Base-by-base conservation (phyloP, 1,140 invertebrate genomes). In the Listronotus oregonensis region DNA sequence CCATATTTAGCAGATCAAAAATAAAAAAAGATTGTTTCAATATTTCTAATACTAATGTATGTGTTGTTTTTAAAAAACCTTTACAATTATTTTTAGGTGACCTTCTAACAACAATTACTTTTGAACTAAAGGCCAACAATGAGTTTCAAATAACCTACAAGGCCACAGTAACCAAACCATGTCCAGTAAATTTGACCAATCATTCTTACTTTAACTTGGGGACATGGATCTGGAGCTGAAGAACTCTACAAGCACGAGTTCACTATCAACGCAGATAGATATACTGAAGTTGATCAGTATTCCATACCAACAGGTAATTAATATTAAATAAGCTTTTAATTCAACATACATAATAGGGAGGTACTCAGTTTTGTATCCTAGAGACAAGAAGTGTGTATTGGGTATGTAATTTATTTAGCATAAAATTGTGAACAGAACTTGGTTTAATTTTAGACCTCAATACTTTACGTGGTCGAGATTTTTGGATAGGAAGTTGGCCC, bases 161-260 rank as follows among this genome's bases (percentile, higher is more conserved):
- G 60, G 90, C 93, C 0, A 86, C 83, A 6, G 86, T 89, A 0
- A 89, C 86, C 0, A 90, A 90, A 75, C 82, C 89, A 7, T 96
- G 94, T 0, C 87, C 92, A 2, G 85, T 98, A 0, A 97, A 96
- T 79, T 79, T 98, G 42, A 94, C 94, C 0, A 97, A 96, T 79
- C 96, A 98, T 77, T 85, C 91, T 6, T 98, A 97, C 78, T 97
- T 97, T 76, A 98, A 98, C 81, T 80, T 98, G 34, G 92, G 95
- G 95, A 5, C 91, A 96, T 78, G 85, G 83, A 78, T 75, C 75
- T 72, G 78, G 77, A 46, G 69, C 76, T 40, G 46, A 63, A 21
- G 86, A 86, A 68, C 68, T 93, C 1, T 87, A 90, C 67, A 86
- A 92, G 46, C 95, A 97, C 76, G 72, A 82, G 15, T 80, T 96